Evolutionary conservation across 2,797 vertebrate species (phyloP), one percentile per base, ranked within the genome.

Genomic region (Acestrorhynchus altus): DNA sequence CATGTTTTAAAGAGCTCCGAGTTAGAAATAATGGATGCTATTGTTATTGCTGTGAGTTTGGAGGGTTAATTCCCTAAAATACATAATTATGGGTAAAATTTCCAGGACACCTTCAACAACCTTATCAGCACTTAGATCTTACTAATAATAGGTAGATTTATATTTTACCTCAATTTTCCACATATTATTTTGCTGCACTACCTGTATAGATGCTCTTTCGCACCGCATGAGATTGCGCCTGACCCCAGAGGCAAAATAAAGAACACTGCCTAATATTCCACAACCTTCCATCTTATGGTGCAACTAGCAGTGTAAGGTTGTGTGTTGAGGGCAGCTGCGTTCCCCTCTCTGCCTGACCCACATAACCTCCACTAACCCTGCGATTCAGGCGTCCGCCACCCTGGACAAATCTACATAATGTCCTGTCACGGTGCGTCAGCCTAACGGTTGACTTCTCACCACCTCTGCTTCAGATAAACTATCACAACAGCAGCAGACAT

Each of bases 401-500:
- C 82, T 82, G 49, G 67, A 61, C 80, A 88, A 81, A 93, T 93
- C 93, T 93, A 92, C 94, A 94, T 91, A 91, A 93, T 92, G 87
- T 91, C 89, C 91, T 94, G 92, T 92, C 92, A 92, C 83, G 91
- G 83, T 77, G 72, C 87, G 90, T 94, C 95, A 96, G 88, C 94
- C 88, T 86, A 91, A 89, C 90, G 92, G 92, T 89, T 93, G 93
- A 95, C 95, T 95, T 85, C 83, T 88, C 85, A 87, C 83, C 88
- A 87, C 84, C 91, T 91, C 86, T 86, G 88, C 86, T 88, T 78
- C 90, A 89, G 90, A 79, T 87, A 90, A 89, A 86, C 82, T 78
- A 90, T 89, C 90, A 91, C 91, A 91, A 90, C 87, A 90, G 72
- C 61, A 81, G 81, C 86, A 87, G 83, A 71, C 73, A 42, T 70